Percentiles rank a stretch among this genome's conserved stretches.
phyloP scores from a whole-genome alignment of 2,113 vertebrate species.

The Phylloscopus whistleri region DNA sequence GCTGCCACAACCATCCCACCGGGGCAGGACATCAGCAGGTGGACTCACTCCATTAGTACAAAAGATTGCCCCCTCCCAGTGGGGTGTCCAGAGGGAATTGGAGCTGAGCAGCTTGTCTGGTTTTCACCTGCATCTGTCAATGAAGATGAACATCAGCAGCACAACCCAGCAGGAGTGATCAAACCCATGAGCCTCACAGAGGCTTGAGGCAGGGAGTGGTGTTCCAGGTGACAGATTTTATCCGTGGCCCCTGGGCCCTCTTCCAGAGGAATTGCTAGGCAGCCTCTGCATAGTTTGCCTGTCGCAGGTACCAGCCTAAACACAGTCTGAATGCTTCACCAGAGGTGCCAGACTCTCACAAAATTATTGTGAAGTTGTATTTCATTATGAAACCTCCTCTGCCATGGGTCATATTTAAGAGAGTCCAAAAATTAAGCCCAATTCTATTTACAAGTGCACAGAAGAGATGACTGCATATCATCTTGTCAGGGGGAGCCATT shows the following conservation, averaged over 20 bases:
- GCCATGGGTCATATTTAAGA: not conserved
- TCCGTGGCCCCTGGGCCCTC: not conserved
- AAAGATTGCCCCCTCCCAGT: not conserved
- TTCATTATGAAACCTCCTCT: not conserved
- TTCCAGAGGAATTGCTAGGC: not conserved
- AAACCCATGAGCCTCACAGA: not conserved
- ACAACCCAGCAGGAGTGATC: not conserved
- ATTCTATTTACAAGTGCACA: not conserved
- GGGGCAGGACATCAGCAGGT: not conserved
- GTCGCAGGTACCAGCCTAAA: rapidly evolving
- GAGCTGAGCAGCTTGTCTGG: not conserved
- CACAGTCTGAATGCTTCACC: not conserved
- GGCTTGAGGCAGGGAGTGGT: not conserved
- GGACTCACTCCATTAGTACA: rapidly evolving
- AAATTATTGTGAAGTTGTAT: not conserved
- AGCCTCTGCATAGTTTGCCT: not conserved
- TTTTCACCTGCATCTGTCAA: not conserved
- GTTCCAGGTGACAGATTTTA: not conserved
- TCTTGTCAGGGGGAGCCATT: rapidly evolving
- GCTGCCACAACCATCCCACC: rapidly evolving
- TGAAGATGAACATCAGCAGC: not conserved
- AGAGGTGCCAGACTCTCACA: not conserved
- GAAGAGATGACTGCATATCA: not conserved
- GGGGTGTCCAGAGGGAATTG: not conserved
- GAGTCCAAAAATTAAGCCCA: not conserved